These are phyloP conservation scores for Anguilla obscura DNA, from an alignment of 2,797 vertebrate species.

Conservation along the genomic window DNA sequence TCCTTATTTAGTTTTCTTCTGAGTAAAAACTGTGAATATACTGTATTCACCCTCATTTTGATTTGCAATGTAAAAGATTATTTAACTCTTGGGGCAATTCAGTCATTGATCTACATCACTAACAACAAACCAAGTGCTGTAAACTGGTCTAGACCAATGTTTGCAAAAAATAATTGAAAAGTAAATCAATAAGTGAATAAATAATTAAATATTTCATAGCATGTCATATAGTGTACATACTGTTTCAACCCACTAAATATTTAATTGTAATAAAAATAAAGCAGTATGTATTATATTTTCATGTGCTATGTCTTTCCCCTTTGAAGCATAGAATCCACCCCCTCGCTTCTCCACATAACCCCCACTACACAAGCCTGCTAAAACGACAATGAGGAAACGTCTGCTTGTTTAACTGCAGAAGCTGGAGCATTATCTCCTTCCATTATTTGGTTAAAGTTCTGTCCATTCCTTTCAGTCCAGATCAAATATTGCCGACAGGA, in stretches of 20 bases:
- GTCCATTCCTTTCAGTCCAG: not conserved
- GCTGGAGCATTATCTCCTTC: not conserved
- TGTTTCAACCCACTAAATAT: not conserved
- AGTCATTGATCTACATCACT: not conserved
- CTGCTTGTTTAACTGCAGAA: not conserved
- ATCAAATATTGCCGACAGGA: not conserved
- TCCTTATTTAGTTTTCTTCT: not conserved
- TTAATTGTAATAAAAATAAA: not conserved
- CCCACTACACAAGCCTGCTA: not conserved
- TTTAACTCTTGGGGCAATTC: not conserved
- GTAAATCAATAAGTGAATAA: not conserved
- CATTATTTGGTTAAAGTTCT: not conserved
- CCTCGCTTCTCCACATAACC: not conserved
- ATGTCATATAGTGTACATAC: not conserved
- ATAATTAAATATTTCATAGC: not conserved
- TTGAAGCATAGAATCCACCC: not conserved
- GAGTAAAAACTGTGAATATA: not conserved
- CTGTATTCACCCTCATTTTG: not conserved
- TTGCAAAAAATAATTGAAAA: not conserved
- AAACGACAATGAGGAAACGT: not conserved
- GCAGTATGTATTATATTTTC: not conserved
- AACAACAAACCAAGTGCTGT: not conserved
- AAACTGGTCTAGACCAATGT: not conserved
- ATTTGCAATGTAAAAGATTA: not conserved
- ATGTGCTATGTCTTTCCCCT: not conserved